phyloP scores from a whole-genome alignment of 2,888 invertebrate species.

The Sericinus montela region DNA sequence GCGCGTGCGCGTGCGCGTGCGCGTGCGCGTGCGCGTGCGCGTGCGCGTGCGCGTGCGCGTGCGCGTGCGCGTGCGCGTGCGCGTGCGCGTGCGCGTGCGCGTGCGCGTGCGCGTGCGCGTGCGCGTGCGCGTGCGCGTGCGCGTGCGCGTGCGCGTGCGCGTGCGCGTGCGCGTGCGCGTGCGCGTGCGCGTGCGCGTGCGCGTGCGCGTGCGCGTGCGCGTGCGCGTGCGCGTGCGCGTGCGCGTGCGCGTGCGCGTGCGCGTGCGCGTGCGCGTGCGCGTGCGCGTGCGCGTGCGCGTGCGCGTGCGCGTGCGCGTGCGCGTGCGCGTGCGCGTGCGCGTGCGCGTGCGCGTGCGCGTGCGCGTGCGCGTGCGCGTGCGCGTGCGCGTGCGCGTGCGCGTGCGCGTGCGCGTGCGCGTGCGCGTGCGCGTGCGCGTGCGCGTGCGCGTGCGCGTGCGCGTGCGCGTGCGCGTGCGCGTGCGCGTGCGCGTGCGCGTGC shows the following conservation, averaged over 20 bases:
- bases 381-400: slow-evolving; percentile 37
- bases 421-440: slow-evolving; percentile 39
- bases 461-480: background rate
- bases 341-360: slow-evolving; percentile 29
- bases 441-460: background rate
- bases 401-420: background rate
- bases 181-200: slow-evolving; percentile 39
- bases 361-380: background rate
- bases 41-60: slow-evolving; percentile 39
- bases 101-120: slow-evolving; percentile 29
- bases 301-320: background rate
- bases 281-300: slow-evolving; percentile 39
- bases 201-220: background rate
- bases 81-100: slow-evolving; percentile 26
- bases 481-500: slow-evolving; percentile 35
- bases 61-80: background rate
- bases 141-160: slow-evolving; percentile 37
- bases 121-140: background rate
- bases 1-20: slow-evolving; percentile 35
- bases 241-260: slow-evolving; percentile 35
- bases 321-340: slow-evolving; percentile 26
- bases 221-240: background rate
- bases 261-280: background rate
- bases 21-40: background rate
- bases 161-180: background rate